Evolutionary conservation across 2,888 invertebrate species (phyloP), one percentile per base, ranked within the genome.

Genomic region (Hirtodrosophila trivittata): DNA sequence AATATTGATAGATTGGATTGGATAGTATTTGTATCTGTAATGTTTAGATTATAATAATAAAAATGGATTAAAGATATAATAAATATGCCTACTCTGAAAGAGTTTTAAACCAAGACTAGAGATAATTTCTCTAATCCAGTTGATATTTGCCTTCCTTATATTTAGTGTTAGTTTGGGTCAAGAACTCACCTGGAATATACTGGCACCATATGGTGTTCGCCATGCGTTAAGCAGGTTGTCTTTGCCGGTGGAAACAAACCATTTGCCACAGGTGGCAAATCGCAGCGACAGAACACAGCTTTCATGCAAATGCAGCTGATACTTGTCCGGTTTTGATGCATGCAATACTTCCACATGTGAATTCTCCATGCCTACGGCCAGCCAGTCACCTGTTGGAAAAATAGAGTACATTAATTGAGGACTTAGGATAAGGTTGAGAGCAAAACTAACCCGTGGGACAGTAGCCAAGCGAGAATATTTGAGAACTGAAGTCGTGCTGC

Each of bases 241-340:
- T 92, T 98, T 98, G 75, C 98, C 98, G n/a, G 98, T 98, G 72
- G 97, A 97, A 75, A 98, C 97, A 92, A 99, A 99, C 98, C 98
- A 99, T 92, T 98, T 98, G 86, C 98, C 98, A 89, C 96, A 95
- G 47, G 96, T 95, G 43, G 99, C 98, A 92, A 98, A 99, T 90
- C 97, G 94, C 69, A 99, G 93, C 70, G 98, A 97, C 59, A 99
- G 93, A 33, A 99, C 99, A 91, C 98, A 99, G 80, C 97, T 97
- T 91, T 99, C 98, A 92, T 98, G 98, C 83, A 98, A 93, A 89
- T 97, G 95, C 63, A 99, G 93, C 91, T 98, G 98, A 92, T 98
- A 99, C 90, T 98, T 97, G 92, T 98, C 98, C 16, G 96, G 95
- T 91, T 97, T 97, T 86, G 94, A 94, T 69, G 96, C 95, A 91